A percentile compares a stretch with the other conserved stretches of the same genome.
Conservation (phyloP, 2,888 invertebrate genomes). For the Pachydiplax longipennis region DNA sequence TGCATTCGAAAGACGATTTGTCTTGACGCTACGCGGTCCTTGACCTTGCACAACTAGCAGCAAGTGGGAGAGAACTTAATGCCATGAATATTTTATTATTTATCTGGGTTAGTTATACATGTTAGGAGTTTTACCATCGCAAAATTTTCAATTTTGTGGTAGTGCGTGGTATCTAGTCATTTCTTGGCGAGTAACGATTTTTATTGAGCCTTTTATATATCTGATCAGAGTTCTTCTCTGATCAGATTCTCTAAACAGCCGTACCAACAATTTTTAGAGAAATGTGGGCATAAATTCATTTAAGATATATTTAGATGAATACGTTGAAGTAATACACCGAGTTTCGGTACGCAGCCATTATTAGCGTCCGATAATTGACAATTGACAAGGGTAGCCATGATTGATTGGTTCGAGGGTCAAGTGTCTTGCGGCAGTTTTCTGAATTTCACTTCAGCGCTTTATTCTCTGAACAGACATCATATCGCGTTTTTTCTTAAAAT, state of each 20-base stretch:
- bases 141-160: too few species aligned
- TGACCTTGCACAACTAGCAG: constrained; percentile 22
- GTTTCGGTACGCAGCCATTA: not conserved
- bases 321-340: not conserved
- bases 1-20: not conserved
- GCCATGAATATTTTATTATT: not conserved
- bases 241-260: too few species aligned
- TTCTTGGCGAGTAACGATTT: too few species aligned
- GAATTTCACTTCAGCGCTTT: not conserved
- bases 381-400: constrained; percentile 36
- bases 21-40: constrained; percentile 26
- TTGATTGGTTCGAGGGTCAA: not conserved
- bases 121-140: too few species aligned
- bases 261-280: too few species aligned
- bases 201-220: too few species aligned
- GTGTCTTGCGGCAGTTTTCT: not conserved
- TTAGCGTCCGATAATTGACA: not conserved
- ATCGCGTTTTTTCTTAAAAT: not conserved
- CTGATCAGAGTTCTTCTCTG: too few species aligned
- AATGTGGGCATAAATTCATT: not conserved
- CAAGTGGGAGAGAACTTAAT: not conserved
- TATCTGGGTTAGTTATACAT: not conserved
- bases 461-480: too few species aligned
- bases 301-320: not conserved
- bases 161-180: too few species aligned